Evolutionary conservation across 2,888 invertebrate species (phyloP).

Genomic region (Oegoconia quadripuncta): DNA sequence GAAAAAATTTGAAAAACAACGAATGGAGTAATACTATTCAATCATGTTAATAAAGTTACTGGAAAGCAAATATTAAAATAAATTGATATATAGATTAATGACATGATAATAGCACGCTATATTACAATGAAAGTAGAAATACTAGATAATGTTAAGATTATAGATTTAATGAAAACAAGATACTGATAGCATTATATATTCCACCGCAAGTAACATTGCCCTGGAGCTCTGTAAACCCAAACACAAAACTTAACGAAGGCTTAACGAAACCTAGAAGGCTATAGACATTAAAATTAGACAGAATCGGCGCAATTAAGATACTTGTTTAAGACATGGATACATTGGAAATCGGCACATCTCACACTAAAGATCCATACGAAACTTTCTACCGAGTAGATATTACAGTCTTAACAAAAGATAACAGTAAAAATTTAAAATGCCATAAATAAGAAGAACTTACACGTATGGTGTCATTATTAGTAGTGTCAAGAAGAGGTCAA

Average conservation of each 20-base stretch:
- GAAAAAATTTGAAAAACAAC: slow-evolving; percentile 14
- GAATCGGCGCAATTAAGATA: slow-evolving; percentile 27
- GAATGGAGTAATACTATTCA: slow-evolving; percentile 4
- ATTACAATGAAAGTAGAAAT: too few species aligned
- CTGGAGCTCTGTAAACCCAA: slow-evolving; percentile 47
- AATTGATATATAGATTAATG: too few species aligned
- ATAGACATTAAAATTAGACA: slow-evolving; percentile 30
- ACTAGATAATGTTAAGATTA: slow-evolving; percentile 12
- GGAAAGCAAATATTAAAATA: slow-evolving; percentile 6
- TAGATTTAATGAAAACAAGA: background rate
- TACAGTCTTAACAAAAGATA: slow-evolving; percentile 55
- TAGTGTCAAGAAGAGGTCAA: slow-evolving; percentile 20
- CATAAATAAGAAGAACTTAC: slow-evolving; percentile 34
- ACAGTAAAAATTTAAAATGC: slow-evolving; percentile 45
- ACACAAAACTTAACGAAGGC: slow-evolving; percentile 50
- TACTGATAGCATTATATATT: slow-evolving; percentile 7
- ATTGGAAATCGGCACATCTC: slow-evolving; percentile 36
- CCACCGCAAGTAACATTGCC: slow-evolving; percentile 35
- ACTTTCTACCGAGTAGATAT: slow-evolving; percentile 34
- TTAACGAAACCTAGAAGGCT: slow-evolving; percentile 45
- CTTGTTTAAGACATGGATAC: slow-evolving; percentile 32
- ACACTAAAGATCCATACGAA: slow-evolving; percentile 36
- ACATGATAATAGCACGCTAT: too few species aligned
- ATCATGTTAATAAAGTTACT: slow-evolving; percentile 5
- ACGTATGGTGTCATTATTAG: slow-evolving; percentile 23